phyloP scores from a whole-genome alignment of 1,140 invertebrate species.

The Drosophila santomea region DNA sequence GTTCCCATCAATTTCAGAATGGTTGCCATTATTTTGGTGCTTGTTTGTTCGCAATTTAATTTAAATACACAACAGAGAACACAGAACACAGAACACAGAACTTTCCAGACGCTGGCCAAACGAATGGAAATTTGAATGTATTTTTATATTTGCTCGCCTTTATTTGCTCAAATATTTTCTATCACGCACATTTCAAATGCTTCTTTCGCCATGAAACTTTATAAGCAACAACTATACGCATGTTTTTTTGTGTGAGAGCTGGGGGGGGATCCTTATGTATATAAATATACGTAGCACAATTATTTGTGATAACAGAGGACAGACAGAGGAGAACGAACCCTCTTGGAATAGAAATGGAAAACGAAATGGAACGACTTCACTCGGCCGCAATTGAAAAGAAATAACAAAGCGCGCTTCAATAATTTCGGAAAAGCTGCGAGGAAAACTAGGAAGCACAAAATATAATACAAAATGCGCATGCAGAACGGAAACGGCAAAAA shows the following conservation, averaged over 20 bases:
- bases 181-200: constrained; percentile 51
- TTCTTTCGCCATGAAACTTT: constrained; percentile 14
- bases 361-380: constrained; percentile 18
- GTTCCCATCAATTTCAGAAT: constrained; percentile 23
- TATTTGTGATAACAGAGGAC: constrained; percentile 42
- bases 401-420: constrained; percentile 70
- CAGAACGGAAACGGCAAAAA: constrained; percentile 60
- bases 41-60: constrained; percentile 52
- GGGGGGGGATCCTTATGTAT: constrained; percentile 16
- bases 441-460: constrained; percentile 51
- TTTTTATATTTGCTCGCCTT: constrained; percentile 22
- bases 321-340: constrained; percentile 7
- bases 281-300: constrained; percentile 31
- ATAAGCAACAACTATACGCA: constrained; percentile 4
- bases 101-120: constrained; percentile 49
- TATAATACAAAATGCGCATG: constrained; percentile 73
- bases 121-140: constrained; percentile 38
- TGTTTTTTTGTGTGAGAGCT: not conserved
- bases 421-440: constrained; percentile 50
- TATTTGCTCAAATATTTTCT: constrained; percentile 39
- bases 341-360: constrained; percentile 7
- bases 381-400: constrained; percentile 60
- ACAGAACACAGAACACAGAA: constrained; percentile 28
- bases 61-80: constrained; percentile 40
- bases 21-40: constrained; percentile 41